phyloP scores from a whole-genome alignment of 2,888 invertebrate genomes.

The Drosophila paramelanica region DNA sequence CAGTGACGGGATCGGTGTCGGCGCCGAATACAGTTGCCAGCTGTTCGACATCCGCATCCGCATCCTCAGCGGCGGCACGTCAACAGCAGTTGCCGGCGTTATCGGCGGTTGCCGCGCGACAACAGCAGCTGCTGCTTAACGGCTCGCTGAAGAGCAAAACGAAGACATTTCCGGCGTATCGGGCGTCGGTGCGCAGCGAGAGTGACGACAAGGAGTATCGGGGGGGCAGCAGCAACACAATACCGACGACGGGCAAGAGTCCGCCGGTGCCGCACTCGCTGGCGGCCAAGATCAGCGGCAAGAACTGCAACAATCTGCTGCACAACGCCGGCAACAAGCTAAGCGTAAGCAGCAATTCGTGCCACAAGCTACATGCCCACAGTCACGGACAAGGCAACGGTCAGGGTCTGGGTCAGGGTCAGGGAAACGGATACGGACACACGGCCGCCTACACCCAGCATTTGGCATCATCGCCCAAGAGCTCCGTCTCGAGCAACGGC shows the following conservation, averaged over 20 bases:
- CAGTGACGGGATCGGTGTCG: constrained; percentile 42
- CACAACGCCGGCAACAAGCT: constrained; percentile 78
- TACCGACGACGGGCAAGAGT: constrained; percentile 76
- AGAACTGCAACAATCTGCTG: constrained; percentile 83
- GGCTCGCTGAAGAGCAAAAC: constrained; percentile 82
- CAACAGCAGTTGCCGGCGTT: constrained; percentile 73
- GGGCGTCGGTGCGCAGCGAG: constrained; percentile 83
- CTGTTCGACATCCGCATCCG: constrained; percentile 40
- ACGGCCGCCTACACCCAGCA: constrained; percentile 53
- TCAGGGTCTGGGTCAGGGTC: constrained; percentile 45
- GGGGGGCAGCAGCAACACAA: constrained; percentile 68
- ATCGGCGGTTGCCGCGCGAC: constrained; percentile 72
- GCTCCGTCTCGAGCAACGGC: constrained; percentile 83
- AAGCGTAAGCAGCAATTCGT: constrained; percentile 79
- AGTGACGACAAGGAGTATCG: constrained; percentile 82
- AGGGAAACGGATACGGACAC: constrained; percentile 19
- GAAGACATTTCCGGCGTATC: constrained; percentile 83
- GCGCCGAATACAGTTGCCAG: constrained; percentile 36
- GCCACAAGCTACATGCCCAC: constrained; percentile 75
- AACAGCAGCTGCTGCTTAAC: constrained; percentile 81
- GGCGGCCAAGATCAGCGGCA: constrained; percentile 83
- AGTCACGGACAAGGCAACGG: constrained; percentile 54
- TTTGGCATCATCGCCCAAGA: constrained; percentile 80
- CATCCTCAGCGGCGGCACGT: constrained; percentile 50
- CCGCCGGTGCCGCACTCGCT: constrained; percentile 79